These are phyloP conservation scores for Pelobates cultripes DNA, from an alignment of 2,797 vertebrate species.

Conservation along the genomic window DNA sequence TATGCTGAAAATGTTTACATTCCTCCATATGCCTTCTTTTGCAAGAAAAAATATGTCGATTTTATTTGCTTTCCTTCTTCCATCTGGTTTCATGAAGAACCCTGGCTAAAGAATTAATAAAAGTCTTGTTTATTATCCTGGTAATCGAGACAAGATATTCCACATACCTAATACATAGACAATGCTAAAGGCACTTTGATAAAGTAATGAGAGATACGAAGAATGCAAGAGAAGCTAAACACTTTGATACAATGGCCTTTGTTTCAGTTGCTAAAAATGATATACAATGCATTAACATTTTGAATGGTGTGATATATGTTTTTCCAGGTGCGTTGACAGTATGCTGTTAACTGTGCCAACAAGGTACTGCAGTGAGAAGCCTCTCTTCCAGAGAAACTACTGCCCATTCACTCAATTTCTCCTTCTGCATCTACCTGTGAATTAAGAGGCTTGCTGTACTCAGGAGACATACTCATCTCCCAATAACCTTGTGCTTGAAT, in stretches of 20 bases:
- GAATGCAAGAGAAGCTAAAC: neutral
- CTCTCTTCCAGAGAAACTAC: neutral
- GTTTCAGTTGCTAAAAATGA: neutral
- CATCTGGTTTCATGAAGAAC: neutral
- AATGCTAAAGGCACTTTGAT: neutral
- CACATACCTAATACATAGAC: neutral
- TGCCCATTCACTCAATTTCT: neutral
- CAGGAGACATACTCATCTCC: constrained; percentile 3
- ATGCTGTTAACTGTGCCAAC: neutral
- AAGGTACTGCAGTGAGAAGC: neutral
- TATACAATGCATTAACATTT: neutral
- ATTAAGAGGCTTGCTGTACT: neutral
- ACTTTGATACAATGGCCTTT: neutral
- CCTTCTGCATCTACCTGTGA: neutral
- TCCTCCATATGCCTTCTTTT: neutral
- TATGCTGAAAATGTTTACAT: neutral
- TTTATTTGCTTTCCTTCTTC: neutral
- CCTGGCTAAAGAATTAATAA: neutral
- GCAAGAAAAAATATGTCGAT: neutral
- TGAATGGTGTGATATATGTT: neutral
- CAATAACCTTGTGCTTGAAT: constrained; percentile 20
- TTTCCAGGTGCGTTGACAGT: neutral
- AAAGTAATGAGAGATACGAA: neutral
- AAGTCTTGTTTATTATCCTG: neutral
- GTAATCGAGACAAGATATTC: neutral